Evolutionary conservation across 1,140 invertebrate genomes (phyloP), one percentile per base, ranked within the genome.

Genomic region (Mesaphorura yosii): DNA sequence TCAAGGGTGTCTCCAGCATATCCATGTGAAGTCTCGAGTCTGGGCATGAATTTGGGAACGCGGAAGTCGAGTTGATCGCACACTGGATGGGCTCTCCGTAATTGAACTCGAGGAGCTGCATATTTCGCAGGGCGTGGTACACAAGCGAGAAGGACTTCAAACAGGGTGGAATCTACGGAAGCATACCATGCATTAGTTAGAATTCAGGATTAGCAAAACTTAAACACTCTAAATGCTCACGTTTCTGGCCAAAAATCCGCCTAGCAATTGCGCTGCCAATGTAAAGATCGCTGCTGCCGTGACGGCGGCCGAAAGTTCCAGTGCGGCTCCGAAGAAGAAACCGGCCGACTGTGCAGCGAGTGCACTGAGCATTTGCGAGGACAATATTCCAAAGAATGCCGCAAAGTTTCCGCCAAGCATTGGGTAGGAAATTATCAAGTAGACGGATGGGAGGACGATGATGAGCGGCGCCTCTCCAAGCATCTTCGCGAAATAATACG

Each of bases 401-500:
- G 77, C 68, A 63, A 75, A 79, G 55, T 77, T 70, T 41, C 74
- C 73, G 51, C 66, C 83, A 64, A 87, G 70, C 78, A 88, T 80
- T 45, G 82, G 81, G 68, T 86, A 88, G 46, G 83, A 82, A 57
- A 87, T 82, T 48, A 83, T 69, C 67, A 85, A 81, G 71, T 86
- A 87, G 58, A 85, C 77, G 40, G 83, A 79, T 46, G 86, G 85
- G 61, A 88, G 66, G 17, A 83, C 80, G 52, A 88, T 76, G 6
- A 82, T 83, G 25, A 59, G 27, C 15, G 57, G 57, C n/a, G 57
- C 67, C 69, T 89, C 86, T 44, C 85, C 84, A 39, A 84, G 76
- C 81, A 86, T 86, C 72, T 88, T 88, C 42, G 86, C 84, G 62
- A 87, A 66, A 69, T 88, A 88, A 67, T 87, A 88, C 5, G 86